Conservation (phyloP, 2,888 invertebrate genomes). For the Drosophila bunnanda region DNA sequence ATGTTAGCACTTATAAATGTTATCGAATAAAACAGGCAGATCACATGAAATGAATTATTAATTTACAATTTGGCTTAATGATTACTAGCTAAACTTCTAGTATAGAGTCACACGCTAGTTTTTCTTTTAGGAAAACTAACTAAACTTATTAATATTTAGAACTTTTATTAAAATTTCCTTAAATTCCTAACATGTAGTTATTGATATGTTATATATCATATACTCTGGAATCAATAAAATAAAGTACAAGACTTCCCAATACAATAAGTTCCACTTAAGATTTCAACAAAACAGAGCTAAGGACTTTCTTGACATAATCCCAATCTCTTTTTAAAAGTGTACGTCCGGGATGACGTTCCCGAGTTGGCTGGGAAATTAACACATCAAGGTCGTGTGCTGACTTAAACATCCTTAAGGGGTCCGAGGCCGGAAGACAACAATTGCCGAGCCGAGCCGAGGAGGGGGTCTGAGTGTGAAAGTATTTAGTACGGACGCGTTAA, state of each 20-base stretch:
- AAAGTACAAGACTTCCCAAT: neutral
- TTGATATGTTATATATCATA: too few relatives aligned
- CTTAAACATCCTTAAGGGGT: slow-evolving; percentile 60
- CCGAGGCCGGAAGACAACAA: slow-evolving; percentile 67
- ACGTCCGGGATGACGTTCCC: slow-evolving; percentile 20
- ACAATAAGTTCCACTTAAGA: neutral
- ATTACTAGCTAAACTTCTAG: neutral
- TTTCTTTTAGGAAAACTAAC: too few relatives aligned
- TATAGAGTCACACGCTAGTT: neutral
- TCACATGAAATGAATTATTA: neutral
- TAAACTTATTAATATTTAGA: too few relatives aligned
- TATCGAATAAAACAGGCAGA: neutral
- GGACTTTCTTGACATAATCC: too few relatives aligned
- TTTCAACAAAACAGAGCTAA: neutral
- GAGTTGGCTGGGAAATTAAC: slow-evolving; percentile 73
- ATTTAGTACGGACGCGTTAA: slow-evolving; percentile 71
- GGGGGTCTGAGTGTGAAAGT: slow-evolving; percentile 71
- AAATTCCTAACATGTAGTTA: too few relatives aligned
- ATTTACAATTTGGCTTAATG: neutral
- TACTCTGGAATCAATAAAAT: neutral
- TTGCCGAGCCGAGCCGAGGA: slow-evolving; percentile 30
- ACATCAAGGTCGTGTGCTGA: slow-evolving; percentile 80
- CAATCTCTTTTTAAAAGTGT: slow-evolving; percentile 13
- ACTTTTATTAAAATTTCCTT: too few relatives aligned
- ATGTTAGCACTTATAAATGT: neutral